Conservation (phyloP, 1,140 invertebrate genomes). For the Atta cephalotes region DNA sequence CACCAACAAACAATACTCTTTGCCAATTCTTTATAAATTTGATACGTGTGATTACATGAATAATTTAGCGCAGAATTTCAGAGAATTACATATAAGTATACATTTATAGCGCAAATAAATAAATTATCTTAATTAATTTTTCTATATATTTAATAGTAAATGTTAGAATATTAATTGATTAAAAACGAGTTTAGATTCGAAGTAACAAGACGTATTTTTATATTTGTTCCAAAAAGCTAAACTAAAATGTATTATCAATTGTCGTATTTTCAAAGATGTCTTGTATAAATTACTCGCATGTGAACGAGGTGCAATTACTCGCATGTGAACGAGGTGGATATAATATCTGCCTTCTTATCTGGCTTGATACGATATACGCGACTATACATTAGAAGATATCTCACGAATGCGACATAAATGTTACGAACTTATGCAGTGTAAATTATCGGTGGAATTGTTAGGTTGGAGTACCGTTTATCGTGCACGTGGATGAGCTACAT, state of each 20-base stretch:
- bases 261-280: not conserved
- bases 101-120: not conserved
- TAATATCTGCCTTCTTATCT: constrained; percentile 14
- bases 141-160: not conserved
- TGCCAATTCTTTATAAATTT: not conserved
- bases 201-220: not conserved
- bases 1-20: not conserved
- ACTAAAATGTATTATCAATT: not conserved
- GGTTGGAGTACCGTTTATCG: not conserved
- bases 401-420: not conserved
- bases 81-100: not conserved
- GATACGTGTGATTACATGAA: not conserved
- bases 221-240: not conserved
- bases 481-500: not conserved
- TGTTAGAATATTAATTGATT: not conserved
- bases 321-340: not conserved
- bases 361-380: not conserved
- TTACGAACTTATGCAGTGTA: not conserved
- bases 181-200: not conserved
- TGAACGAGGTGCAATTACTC: not conserved
- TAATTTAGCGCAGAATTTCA: not conserved
- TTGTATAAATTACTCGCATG: not conserved
- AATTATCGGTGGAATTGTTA: constrained; percentile 1
- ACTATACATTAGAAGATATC: not conserved
- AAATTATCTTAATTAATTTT: not conserved